phyloP scores from a whole-genome alignment of 2,797 vertebrate species.

The Enoplosus armatus region DNA sequence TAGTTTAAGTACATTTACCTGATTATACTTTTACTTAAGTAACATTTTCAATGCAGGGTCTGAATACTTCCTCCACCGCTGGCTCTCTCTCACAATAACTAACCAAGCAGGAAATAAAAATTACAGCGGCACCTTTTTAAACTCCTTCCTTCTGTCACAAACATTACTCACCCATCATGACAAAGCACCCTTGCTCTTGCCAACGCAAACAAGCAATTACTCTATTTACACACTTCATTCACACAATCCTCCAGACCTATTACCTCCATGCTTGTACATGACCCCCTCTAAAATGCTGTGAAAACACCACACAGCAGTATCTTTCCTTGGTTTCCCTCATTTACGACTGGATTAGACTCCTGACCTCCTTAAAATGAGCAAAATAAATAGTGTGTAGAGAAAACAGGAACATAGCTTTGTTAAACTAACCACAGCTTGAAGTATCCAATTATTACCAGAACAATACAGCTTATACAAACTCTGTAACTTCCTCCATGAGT shows the following conservation, averaged over 20 bases:
- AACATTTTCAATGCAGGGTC: too few species aligned
- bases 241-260: conserved; percentile 31
- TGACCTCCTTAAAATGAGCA: conserved; percentile 11
- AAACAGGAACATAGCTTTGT: conserved; percentile 14
- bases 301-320: conserved; percentile 2
- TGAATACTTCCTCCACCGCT: background rate
- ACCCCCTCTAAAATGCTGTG: conserved; percentile 7
- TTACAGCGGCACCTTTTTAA: conserved; percentile 4
- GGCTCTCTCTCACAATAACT: conserved; percentile 11
- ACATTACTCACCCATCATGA: conserved; percentile 65
- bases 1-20: too few species aligned
- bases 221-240: conserved; percentile 35
- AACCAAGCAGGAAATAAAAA: conserved; percentile 3
- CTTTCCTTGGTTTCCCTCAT: background rate
- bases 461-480: conserved; percentile 24
- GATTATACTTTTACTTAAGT: too few species aligned
- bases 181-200: conserved; percentile 46
- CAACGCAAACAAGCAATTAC: conserved; percentile 54
- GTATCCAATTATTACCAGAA: conserved; percentile 35
- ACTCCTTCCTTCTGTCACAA: background rate
- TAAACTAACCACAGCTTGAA: conserved; percentile 26
- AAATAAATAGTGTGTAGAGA: conserved; percentile 8
- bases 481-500: conserved; percentile 48
- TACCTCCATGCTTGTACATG: background rate
- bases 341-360: conserved; percentile 3